Conservation (phyloP, 2,113 vertebrate species). For the Microcebus murinus region DNA sequence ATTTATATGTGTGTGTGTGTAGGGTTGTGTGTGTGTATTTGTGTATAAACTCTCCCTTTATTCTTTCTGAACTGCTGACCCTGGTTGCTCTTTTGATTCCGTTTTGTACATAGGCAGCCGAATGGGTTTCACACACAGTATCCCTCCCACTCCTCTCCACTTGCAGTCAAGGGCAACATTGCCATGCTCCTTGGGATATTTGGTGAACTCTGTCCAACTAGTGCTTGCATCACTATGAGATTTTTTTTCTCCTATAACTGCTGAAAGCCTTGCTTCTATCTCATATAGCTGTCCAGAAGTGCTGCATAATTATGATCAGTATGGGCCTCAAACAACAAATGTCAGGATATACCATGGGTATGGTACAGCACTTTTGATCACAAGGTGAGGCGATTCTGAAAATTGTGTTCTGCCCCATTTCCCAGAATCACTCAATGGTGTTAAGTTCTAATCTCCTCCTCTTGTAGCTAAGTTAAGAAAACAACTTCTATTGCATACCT, state of each 20-base stretch:
- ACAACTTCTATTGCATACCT: neutral
- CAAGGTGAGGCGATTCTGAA: neutral
- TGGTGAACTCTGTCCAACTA: neutral
- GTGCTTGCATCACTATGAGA: neutral
- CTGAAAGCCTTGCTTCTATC: neutral
- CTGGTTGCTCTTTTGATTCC: neutral
- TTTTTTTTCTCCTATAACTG: neutral
- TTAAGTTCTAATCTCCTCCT: neutral
- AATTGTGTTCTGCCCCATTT: neutral
- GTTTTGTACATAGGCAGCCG: neutral
- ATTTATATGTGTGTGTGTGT: neutral
- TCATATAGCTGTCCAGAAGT: neutral
- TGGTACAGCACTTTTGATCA: neutral
- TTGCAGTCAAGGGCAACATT: neutral
- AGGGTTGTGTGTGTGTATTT: too few species aligned
- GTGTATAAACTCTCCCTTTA: neutral
- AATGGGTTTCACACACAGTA: neutral
- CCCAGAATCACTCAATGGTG: neutral
- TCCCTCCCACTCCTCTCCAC: neutral
- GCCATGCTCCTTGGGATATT: neutral
- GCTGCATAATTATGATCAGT: neutral
- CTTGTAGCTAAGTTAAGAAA: neutral
- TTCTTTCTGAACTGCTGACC: neutral
- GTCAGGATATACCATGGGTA: neutral
- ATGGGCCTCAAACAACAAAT: too few species aligned